Conservation (phyloP, 2,888 invertebrate genomes). For the Tenthredo mesomela region DNA sequence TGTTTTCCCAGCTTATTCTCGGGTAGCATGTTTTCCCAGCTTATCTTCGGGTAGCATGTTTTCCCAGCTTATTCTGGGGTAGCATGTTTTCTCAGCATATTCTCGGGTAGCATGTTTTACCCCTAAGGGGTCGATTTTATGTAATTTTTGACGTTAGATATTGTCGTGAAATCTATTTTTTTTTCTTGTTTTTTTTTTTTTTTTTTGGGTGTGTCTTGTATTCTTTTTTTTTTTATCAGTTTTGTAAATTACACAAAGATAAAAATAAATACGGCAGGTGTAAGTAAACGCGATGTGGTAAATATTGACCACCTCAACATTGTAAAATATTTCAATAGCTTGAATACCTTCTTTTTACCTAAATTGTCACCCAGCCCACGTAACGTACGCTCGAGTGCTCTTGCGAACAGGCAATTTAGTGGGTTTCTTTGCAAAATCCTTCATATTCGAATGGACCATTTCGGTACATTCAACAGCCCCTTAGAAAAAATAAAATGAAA, state of each 20-base stretch:
- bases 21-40: no score
- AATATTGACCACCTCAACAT: constrained; percentile 21
- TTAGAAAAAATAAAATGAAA: background rate
- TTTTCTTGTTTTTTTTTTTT: background rate
- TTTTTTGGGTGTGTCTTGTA: background rate
- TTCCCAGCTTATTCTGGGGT: no score
- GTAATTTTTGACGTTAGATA: background rate
- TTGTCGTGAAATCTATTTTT: background rate
- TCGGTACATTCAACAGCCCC: constrained; percentile 19
- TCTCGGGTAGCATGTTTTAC: no score
- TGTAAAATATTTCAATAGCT: background rate
- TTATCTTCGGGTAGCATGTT: no score
- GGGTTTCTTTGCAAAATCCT: constrained; percentile 45
- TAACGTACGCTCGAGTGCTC: constrained; percentile 56
- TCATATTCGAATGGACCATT: constrained; percentile 48
- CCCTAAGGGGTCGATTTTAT: no score
- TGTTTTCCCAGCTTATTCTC: no score
- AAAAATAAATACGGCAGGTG: background rate
- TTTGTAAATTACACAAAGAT: background rate
- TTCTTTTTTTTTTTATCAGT: background rate
- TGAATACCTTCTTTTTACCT: constrained; percentile 19
- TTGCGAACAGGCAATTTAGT: constrained; percentile 40
- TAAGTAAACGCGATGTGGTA: background rate
- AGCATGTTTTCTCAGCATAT: no score
- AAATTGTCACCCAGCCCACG: constrained; percentile 61